These are phyloP conservation scores for Dendroctonus ponderosae DNA, from an alignment of 1,140 invertebrate species.

Conservation along the genomic window DNA sequence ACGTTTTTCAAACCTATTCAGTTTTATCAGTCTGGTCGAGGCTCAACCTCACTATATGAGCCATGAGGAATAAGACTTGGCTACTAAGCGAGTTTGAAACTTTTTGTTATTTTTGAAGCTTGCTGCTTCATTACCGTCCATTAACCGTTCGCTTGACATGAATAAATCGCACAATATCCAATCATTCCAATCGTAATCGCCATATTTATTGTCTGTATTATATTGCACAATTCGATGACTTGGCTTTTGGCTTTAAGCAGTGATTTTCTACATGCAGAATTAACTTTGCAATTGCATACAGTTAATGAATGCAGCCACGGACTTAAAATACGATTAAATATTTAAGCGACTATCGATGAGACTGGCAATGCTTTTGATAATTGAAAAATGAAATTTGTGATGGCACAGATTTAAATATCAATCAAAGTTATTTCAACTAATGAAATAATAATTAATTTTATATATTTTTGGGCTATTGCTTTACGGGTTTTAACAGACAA, in stretches of 20 bases:
- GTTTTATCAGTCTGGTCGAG: no score
- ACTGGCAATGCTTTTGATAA: background rate
- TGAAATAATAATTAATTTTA: no score
- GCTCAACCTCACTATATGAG: no score
- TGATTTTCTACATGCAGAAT: background rate
- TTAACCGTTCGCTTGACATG: background rate
- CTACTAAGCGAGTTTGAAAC: no score
- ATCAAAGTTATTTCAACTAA: no score
- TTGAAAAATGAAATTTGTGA: no score
- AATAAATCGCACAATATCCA: slow-evolving; percentile 4
- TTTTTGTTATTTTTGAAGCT: no score
- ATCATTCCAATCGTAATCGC: background rate
- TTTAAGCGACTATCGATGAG: background rate
- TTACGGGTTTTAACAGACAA: no score
- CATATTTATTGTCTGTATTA: slow-evolving; percentile 3
- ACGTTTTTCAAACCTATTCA: no score
- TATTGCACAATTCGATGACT: slow-evolving; percentile 4
- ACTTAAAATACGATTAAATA: slow-evolving; percentile 2
- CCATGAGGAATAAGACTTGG: no score
- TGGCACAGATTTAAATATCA: no score
- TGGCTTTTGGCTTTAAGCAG: background rate
- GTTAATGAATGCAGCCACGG: background rate
- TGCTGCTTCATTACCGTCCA: background rate
- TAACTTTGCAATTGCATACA: background rate
- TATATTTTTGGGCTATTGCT: no score